Conservation (phyloP, 2,888 invertebrate species). For the Abrostola triplasia region DNA sequence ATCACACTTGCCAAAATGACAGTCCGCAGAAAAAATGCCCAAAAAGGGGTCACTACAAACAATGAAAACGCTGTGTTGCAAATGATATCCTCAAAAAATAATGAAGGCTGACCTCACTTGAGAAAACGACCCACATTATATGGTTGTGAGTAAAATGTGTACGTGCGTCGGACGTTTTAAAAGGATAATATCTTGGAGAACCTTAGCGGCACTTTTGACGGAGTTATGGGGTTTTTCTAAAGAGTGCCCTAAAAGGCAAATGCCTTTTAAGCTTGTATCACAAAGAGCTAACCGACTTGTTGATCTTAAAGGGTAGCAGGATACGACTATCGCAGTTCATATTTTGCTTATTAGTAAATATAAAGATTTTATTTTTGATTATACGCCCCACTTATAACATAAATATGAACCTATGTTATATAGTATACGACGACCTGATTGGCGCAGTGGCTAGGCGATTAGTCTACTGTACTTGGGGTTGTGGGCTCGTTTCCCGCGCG, state of each 20-base stretch:
- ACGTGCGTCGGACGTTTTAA: slow-evolving; percentile 72
- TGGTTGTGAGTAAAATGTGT: slow-evolving; percentile 65
- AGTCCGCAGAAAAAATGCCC: slow-evolving; percentile 34
- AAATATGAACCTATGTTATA: too few species aligned
- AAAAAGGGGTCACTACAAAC: slow-evolving; percentile 63
- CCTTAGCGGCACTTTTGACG: slow-evolving; percentile 57
- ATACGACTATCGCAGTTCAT: slow-evolving; percentile 2
- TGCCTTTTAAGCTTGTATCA: slow-evolving; percentile 25
- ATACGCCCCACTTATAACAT: too few species aligned
- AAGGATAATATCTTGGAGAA: slow-evolving; percentile 69
- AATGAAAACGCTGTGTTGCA: slow-evolving; percentile 76
- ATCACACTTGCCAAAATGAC: slow-evolving; percentile 28
- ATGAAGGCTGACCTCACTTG: slow-evolving; percentile 78
- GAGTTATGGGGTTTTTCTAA: slow-evolving; percentile 47
- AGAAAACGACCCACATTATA: slow-evolving; percentile 60
- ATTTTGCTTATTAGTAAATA: slow-evolving; percentile 15
- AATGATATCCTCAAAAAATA: slow-evolving; percentile 77
- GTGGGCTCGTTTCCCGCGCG: too few species aligned
- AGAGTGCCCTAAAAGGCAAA: slow-evolving; percentile 40
- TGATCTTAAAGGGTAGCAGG: slow-evolving; percentile 22
- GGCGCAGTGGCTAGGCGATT: too few species aligned
- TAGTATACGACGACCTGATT: too few species aligned
- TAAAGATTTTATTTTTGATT: not conserved
- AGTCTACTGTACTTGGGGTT: too few species aligned
- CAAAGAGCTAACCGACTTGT: slow-evolving; percentile 29